Evolutionary conservation across 1,140 invertebrate species (phyloP).

Genomic region (Drosophila tani): DNA sequence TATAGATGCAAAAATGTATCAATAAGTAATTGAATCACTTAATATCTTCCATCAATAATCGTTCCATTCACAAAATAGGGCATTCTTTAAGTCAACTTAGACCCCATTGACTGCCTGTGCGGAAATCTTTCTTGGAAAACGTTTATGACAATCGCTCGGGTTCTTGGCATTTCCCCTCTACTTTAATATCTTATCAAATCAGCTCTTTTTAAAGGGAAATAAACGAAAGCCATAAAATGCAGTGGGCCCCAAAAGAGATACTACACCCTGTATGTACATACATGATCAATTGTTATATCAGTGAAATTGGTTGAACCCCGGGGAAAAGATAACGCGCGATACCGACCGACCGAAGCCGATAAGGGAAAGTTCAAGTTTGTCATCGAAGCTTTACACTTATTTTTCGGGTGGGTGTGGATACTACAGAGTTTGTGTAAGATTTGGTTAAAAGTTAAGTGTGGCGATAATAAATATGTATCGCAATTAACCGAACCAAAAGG

Average conservation of each 20-base stretch:
- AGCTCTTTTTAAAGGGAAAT: slow-evolving; percentile 18
- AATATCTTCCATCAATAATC: background rate
- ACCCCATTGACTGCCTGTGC: slow-evolving; percentile 35
- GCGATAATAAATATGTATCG: slow-evolving; percentile 43
- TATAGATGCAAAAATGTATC: background rate
- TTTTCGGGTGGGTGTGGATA: slow-evolving; percentile 18
- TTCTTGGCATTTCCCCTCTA: slow-evolving; percentile 33
- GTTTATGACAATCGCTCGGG: slow-evolving; percentile 20
- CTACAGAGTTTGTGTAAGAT: background rate
- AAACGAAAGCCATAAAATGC: slow-evolving; percentile 28
- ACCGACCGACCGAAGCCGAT: slow-evolving; percentile 31
- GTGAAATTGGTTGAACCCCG: slow-evolving; percentile 47
- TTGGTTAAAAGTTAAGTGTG: background rate
- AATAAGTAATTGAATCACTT: background rate
- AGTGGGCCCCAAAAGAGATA: slow-evolving; percentile 7
- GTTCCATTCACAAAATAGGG: slow-evolving; percentile 25
- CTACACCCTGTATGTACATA: slow-evolving; percentile 28
- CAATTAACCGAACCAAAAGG: slow-evolving; percentile 69
- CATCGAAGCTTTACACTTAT: slow-evolving; percentile 29
- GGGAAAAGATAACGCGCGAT: slow-evolving; percentile 54
- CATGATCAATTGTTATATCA: slow-evolving; percentile 55
- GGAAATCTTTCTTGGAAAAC: slow-evolving; percentile 31
- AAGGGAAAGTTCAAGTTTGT: slow-evolving; percentile 53
- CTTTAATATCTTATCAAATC: slow-evolving; percentile 42
- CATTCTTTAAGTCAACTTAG: slow-evolving; percentile 39